Percentiles rank a stretch among this genome's conserved stretches.
Evolutionary conservation across 2,113 vertebrate genomes (phyloP).

Genomic region (Maylandia zebra): DNA sequence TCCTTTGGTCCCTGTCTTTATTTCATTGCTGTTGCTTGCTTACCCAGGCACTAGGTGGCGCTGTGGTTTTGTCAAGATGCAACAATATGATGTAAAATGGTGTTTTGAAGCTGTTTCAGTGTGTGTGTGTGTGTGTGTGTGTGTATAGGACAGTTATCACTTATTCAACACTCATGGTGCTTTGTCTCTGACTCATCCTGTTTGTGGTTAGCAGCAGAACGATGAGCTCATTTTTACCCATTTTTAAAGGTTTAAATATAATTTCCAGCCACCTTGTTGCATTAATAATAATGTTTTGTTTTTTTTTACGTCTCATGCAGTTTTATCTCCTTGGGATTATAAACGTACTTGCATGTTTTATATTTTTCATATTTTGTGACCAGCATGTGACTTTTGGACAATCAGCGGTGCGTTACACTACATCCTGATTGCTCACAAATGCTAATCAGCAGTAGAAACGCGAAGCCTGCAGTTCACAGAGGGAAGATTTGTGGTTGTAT

Average conservation of each 20-base stretch:
- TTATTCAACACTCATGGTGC: neutral
- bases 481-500: neutral
- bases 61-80: neutral
- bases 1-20: neutral
- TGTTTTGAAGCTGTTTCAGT: neutral
- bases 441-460: neutral
- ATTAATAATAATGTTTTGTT: neutral
- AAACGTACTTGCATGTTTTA: neutral
- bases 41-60: slow-evolving; percentile 26
- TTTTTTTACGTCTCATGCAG: neutral
- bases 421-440: neutral
- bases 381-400: neutral
- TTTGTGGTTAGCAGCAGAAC: neutral
- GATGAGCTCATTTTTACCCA: neutral
- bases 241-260: neutral
- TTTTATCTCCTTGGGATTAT: neutral
- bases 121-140: neutral
- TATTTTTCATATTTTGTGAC: neutral
- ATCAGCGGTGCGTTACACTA: neutral
- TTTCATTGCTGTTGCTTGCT: neutral
- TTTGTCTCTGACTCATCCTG: neutral
- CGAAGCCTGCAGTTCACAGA: neutral
- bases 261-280: neutral
- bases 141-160: neutral
- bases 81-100: neutral